phyloP scores from a whole-genome alignment of 2,888 invertebrate genomes.

The Sturmia bella region DNA sequence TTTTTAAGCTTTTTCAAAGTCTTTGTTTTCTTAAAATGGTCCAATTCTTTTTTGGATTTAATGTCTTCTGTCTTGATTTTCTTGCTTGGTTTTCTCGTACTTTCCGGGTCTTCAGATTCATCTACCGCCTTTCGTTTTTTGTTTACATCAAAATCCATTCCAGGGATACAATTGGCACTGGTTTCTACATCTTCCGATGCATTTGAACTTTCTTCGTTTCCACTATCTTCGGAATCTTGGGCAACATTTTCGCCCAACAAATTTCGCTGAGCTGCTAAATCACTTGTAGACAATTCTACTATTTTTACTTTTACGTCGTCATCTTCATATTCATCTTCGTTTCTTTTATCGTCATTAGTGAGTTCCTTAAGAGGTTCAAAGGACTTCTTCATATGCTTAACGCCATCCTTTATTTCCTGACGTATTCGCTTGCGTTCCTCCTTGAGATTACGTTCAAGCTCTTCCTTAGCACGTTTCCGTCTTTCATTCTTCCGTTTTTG shows the following conservation, averaged over 20 bases:
- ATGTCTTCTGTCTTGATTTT: conserved; percentile 31
- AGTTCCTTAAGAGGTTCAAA: conserved; percentile 85
- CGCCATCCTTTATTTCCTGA: conserved; percentile 89
- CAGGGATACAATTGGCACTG: conserved; percentile 75
- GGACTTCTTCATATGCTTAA: conserved; percentile 88
- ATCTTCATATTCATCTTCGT: conserved; percentile 86
- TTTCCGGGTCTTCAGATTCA: conserved; percentile 5
- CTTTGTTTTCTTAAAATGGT: conserved; percentile 87
- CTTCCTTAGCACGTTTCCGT: conserved; percentile 88
- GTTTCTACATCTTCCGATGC: conserved; percentile 74
- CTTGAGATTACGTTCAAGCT: conserved; percentile 87
- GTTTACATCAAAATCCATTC: conserved; percentile 78
- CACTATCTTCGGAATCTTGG: conserved; percentile 73
- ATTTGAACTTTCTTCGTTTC: conserved; percentile 73
- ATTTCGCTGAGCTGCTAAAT: conserved; percentile 87
- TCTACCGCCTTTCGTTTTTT: conserved; percentile 64
- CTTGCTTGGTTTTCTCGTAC: too few relatives aligned
- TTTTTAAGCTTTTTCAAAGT: conserved; percentile 88
- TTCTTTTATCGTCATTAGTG: conserved; percentile 77
- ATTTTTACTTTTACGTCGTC: conserved; percentile 91
- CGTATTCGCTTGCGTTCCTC: conserved; percentile 90
- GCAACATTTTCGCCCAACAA: conserved; percentile 88
- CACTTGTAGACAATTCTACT: conserved; percentile 87
- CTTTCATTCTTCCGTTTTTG: conserved; percentile 90
- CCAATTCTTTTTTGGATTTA: conserved; percentile 85